A percentile compares a stretch with the other conserved stretches of the same genome.
Conservation (phyloP, 2,113 vertebrate species). For the Urocitellus parryii region DNA sequence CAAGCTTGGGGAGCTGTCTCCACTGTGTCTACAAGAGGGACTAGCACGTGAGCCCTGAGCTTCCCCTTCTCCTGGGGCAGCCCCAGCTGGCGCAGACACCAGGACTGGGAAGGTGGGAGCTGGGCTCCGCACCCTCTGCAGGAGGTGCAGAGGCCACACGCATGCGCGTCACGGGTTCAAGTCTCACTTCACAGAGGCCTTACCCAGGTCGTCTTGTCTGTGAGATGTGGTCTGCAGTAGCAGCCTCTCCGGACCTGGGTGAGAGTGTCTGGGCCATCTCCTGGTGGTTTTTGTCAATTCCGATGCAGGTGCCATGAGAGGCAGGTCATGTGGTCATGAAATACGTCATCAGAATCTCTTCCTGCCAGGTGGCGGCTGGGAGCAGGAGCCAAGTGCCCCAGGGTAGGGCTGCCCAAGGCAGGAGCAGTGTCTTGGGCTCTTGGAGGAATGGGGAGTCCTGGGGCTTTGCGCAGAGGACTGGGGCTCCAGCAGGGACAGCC, state of each 20-base stretch:
- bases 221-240: accelerated
- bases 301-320: not conserved
- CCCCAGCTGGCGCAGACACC: not conserved
- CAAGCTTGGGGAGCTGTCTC: constrained; percentile 41
- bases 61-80: constrained; percentile 38
- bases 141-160: accelerated
- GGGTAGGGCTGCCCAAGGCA: not conserved
- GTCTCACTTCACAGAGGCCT: not conserved
- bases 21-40: constrained; percentile 64
- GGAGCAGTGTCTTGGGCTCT: not conserved
- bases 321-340: not conserved
- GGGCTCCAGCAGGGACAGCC: not conserved
- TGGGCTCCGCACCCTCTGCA: not conserved
- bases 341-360: not conserved
- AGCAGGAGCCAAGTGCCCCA: accelerated
- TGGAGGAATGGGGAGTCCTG: not conserved
- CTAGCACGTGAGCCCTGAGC: constrained; percentile 41
- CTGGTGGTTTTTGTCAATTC: not conserved
- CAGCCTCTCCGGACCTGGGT: accelerated
- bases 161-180: accelerated
- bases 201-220: accelerated
- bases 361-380: not conserved
- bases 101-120: not conserved
- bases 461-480: not conserved
- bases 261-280: not conserved